Base-by-base conservation (phyloP, 2,113 vertebrate genomes). In the Myanophis thanlyinensis region DNA sequence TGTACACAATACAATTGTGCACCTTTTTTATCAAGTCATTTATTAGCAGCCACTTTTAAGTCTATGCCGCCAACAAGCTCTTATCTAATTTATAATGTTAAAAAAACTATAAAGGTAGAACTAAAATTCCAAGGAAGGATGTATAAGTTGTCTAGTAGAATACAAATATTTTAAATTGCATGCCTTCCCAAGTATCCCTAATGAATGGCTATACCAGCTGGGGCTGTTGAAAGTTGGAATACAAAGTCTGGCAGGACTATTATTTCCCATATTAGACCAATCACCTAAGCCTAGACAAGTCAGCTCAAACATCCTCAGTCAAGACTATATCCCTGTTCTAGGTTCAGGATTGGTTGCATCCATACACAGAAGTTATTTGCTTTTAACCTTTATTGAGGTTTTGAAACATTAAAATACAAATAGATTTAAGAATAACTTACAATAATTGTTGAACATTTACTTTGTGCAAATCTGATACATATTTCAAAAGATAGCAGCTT, bases 321-420 rank as follows among this genome's bases (percentile, higher is more conserved):
- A 80, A 80, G 85, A 48, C 46, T 48, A 47, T 25, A 86, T 23
- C 10, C 40, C 23, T 86, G 30, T 10, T 12, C 44, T 23, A 86
- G 0, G 49, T n/a, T 88, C 87, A 88, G 49, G n/a, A 52, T 30
- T 51, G 49, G 8, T 11, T 67, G 4, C 20, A n/a, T 11, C 0
- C 12, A 49, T n/a, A 35, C 44, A 89, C 7, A 35, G 27, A 48
- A 48, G 7, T 7, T 35, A 48, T 48, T 53, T 86, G 18, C 30
- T 67, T 87, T 80, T 89, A 51, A 86, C 5, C 12, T 93, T 93
- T 93, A 93, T 93, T 93, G 6, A 90, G 47, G 15, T 20, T 93
- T 62, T 93, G 7, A 62, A 90, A 93, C 53, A 62, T 90, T 90
- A 90, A 93, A 30, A 90, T 59, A 56, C 46, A 89, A 85, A 92